Evolutionary conservation across 2,888 invertebrate species (phyloP).

Genomic region (Teinopalpus imperialis): DNA sequence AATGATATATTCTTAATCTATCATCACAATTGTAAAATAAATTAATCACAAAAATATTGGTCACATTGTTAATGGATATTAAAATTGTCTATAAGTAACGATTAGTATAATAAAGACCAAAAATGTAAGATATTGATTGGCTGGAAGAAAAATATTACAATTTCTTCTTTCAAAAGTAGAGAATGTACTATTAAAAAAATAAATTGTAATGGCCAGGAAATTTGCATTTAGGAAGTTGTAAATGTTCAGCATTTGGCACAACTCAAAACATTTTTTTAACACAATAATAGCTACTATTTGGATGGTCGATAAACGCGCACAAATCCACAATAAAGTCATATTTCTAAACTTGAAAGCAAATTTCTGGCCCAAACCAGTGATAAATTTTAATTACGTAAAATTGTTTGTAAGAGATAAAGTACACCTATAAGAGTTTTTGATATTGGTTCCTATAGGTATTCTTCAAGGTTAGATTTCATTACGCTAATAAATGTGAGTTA

Average conservation of each 20-base stretch:
- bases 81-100: neutral
- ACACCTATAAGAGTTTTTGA: conserved; percentile 15
- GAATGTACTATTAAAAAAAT: too few relatives aligned
- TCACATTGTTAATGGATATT: conserved; percentile 36
- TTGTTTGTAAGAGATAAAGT: conserved; percentile 1
- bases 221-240: too few relatives aligned
- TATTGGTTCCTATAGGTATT: conserved; percentile 45
- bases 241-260: too few relatives aligned
- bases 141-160: too few relatives aligned
- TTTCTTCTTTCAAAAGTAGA: too few relatives aligned
- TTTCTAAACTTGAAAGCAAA: neutral
- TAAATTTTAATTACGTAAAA: neutral
- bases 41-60: conserved; percentile 35
- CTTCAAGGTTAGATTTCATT: conserved; percentile 34
- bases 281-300: too few relatives aligned
- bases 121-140: conserved; percentile 8
- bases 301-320: too few relatives aligned
- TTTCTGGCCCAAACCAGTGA: conserved; percentile 5
- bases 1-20: conserved; percentile 37
- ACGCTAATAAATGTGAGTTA: conserved; percentile 4
- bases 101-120: conserved; percentile 26
- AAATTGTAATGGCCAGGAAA: neutral
- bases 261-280: too few relatives aligned
- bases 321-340: neutral
- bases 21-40: conserved; percentile 37